Conservation (phyloP, 64 coral and sea anemone genomes). For the Montipora capricornis region DNA sequence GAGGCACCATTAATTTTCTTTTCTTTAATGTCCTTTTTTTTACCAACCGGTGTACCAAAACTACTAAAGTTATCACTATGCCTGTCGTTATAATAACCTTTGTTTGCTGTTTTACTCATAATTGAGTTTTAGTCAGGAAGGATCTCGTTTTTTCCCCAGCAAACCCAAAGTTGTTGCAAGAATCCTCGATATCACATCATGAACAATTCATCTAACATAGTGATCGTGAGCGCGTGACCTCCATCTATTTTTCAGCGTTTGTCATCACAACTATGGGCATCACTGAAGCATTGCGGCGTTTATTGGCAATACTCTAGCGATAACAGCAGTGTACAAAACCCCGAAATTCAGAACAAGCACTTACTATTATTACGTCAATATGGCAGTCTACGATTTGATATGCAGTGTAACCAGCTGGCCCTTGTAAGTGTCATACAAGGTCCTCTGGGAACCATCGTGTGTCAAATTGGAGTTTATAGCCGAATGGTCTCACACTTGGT, state of each 20-base stretch:
- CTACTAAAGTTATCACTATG: too few species aligned
- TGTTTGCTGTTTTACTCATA: too few species aligned
- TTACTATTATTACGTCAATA: slow-evolving; percentile 17
- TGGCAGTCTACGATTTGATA: slow-evolving; percentile 13
- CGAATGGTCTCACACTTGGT: neutral
- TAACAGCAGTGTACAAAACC: neutral
- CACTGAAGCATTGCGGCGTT: neutral
- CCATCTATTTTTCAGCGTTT: neutral
- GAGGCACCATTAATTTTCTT: too few species aligned
- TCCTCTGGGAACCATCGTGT: neutral
- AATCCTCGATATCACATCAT: neutral
- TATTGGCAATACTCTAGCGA: neutral
- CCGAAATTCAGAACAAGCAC: slow-evolving; percentile 1
- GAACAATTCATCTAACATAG: neutral
- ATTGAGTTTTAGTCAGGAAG: too few species aligned
- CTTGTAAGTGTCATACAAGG: slow-evolving; percentile 17
- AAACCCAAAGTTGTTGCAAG: too few species aligned
- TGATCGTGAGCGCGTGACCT: too few species aligned
- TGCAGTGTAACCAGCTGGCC: neutral
- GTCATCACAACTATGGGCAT: neutral
- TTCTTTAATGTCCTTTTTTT: too few species aligned
- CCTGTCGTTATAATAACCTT: too few species aligned
- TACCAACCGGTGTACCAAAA: too few species aligned
- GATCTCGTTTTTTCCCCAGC: too few species aligned
- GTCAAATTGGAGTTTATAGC: neutral